Conservation (phyloP, 92 coral and sea anemone genomes). For the Porites cylindrica region DNA sequence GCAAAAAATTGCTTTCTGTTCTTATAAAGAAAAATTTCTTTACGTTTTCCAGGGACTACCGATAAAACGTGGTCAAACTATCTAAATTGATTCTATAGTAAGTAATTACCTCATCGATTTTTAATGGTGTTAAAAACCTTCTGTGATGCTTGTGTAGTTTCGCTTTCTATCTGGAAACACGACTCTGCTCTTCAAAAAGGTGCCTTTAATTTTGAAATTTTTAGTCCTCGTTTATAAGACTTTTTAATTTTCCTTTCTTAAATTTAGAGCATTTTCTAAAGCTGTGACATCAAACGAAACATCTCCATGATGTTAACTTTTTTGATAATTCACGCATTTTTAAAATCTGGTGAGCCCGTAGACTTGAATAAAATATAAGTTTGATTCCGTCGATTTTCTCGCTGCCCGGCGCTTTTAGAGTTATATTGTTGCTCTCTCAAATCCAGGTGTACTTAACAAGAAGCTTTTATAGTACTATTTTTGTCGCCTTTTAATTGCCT, state of each 20-base stretch:
- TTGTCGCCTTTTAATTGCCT: not conserved
- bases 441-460: not conserved
- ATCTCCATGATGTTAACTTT: not conserved
- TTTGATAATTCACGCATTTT: not conserved
- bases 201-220: too few relatives aligned
- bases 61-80: too few relatives aligned
- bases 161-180: not conserved
- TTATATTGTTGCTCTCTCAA: not conserved
- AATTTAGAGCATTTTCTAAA: not conserved
- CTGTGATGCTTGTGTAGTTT: not conserved
- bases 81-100: too few relatives aligned
- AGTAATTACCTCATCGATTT: too few relatives aligned
- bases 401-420: not conserved
- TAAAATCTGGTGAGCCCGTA: not conserved
- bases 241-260: too few relatives aligned
- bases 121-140: too few relatives aligned
- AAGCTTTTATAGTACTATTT: not conserved
- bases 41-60: too few relatives aligned
- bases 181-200: not conserved
- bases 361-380: not conserved
- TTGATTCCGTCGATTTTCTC: not conserved
- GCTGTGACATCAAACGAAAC: not conserved
- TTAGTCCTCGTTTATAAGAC: too few relatives aligned
- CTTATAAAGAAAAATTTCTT: too few relatives aligned
- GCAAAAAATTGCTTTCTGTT: too few relatives aligned